These are phyloP conservation scores for Phortica variegata DNA, from an alignment of 1,140 invertebrate genomes.

Conservation along the genomic window DNA sequence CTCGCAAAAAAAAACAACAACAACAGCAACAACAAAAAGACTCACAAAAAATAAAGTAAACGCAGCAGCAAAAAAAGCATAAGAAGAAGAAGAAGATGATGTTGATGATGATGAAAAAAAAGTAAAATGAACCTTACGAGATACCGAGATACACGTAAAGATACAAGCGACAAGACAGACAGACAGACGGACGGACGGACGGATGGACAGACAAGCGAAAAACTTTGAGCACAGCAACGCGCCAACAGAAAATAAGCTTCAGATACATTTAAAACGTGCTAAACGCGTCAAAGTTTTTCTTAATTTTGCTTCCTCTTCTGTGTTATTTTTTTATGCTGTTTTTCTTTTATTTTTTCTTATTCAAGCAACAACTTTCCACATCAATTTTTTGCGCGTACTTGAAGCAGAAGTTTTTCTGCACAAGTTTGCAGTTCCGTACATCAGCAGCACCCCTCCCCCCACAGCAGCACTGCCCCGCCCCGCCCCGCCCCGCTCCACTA, in stretches of 20 bases:
- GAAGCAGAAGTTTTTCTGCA: no score
- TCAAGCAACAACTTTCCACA: constrained; percentile 22
- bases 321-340: constrained; percentile 33
- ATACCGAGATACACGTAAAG: constrained; percentile 32
- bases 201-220: no score
- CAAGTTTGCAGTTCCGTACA: constrained; percentile 9
- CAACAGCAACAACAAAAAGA: constrained; percentile 18
- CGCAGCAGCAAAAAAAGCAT: constrained; percentile 24
- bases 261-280: constrained; percentile 54
- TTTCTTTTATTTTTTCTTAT: constrained; percentile 12
- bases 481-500: no score
- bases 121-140: constrained; percentile 14
- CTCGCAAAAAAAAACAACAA: no score
- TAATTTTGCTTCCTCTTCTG: constrained; percentile 43
- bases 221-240: neutral
- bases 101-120: no score
- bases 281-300: constrained; percentile 54
- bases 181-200: no score
- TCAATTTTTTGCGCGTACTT: no score
- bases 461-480: no score
- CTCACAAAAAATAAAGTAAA: constrained; percentile 18
- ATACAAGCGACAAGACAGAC: constrained; percentile 46
- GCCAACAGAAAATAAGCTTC: constrained; percentile 18
- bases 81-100: no score
- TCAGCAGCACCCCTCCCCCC: constrained; percentile 7